These are phyloP conservation scores for Oscheius sp. DNA, from an alignment of 2,888 invertebrate genomes.

Conservation along the genomic window DNA sequence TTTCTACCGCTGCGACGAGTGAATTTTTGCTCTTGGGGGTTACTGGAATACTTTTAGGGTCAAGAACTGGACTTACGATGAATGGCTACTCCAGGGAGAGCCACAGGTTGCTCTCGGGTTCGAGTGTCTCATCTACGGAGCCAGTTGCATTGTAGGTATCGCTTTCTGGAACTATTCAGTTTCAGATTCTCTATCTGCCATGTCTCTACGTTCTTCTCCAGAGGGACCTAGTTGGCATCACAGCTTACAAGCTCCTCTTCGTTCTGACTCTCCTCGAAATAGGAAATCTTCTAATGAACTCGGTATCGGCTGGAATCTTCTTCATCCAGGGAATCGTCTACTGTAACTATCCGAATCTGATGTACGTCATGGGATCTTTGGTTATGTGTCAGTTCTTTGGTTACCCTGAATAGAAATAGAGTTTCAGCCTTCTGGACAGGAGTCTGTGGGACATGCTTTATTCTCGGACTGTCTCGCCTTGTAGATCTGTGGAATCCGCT, in stretches of 20 bases:
- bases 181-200: slow-evolving; percentile 27
- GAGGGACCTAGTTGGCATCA: slow-evolving; percentile 13
- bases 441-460: slow-evolving; percentile 14
- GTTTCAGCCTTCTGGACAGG: slow-evolving; percentile 26
- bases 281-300: background rate
- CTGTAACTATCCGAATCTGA: slow-evolving; percentile 27
- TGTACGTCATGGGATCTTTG: slow-evolving; percentile 14
- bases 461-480: slow-evolving; percentile 28
- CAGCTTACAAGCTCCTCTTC: slow-evolving; percentile 27
- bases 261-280: slow-evolving; percentile 8
- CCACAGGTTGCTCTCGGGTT: background rate
- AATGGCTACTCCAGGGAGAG: slow-evolving; percentile 20
- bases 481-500: slow-evolving; percentile 23
- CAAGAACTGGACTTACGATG: slow-evolving; percentile 25
- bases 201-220: slow-evolving; percentile 20
- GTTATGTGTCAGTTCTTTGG: slow-evolving; percentile 14
- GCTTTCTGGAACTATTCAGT: background rate
- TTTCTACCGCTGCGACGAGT: slow-evolving; percentile 12
- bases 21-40: background rate
- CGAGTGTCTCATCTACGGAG: slow-evolving; percentile 12
- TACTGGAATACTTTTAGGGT: background rate
- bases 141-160: slow-evolving; percentile 18
- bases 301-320: slow-evolving; percentile 21
- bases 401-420: background rate
- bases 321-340: slow-evolving; percentile 28